Conservation (phyloP, 1,140 invertebrate species). For the Bursaphelenchus mucronatus region DNA sequence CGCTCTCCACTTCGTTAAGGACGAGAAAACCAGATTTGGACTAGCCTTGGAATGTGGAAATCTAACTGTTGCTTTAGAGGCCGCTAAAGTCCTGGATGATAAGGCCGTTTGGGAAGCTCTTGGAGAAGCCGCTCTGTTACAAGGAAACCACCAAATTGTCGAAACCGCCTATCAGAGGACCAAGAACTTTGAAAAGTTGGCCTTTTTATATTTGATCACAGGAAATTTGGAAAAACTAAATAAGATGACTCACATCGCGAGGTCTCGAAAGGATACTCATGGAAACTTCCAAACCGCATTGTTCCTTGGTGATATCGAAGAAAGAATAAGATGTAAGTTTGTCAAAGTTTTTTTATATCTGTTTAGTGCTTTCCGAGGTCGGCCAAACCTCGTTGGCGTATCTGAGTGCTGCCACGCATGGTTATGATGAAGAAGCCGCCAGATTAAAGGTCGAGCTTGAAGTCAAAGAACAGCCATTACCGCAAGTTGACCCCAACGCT, state of each 20-base stretch:
- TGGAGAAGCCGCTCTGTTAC: slow-evolving; percentile 85
- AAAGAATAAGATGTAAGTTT: slow-evolving; percentile 74
- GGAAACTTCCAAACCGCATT: slow-evolving; percentile 93
- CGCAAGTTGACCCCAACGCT: slow-evolving; percentile 73
- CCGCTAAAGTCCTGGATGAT: slow-evolving; percentile 87
- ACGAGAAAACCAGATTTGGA: slow-evolving; percentile 92
- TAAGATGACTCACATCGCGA: slow-evolving; percentile 99
- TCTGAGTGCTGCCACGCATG: slow-evolving; percentile 89
- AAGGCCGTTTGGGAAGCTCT: slow-evolving; percentile 90
- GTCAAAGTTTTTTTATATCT: not conserved
- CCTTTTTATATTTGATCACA: slow-evolving; percentile 95
- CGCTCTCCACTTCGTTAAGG: slow-evolving; percentile 98
- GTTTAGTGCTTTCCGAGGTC: slow-evolving; percentile 64
- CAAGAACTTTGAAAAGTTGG: slow-evolving; percentile 97
- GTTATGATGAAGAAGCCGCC: slow-evolving; percentile 75
- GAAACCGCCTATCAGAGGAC: slow-evolving; percentile 99
- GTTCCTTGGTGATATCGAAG: slow-evolving; percentile 81
- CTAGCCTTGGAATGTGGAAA: slow-evolving; percentile 96
- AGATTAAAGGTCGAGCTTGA: slow-evolving; percentile 69
- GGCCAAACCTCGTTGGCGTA: slow-evolving; percentile 76
- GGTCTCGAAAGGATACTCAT: slow-evolving; percentile 88
- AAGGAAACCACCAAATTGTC: slow-evolving; percentile 68
- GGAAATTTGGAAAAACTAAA: slow-evolving; percentile 94
- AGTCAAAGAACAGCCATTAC: slow-evolving; percentile 69
- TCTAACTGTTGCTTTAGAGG: slow-evolving; percentile 81